phyloP scores from a whole-genome alignment of 2,888 invertebrate genomes.

The Trichopoda pennipes region DNA sequence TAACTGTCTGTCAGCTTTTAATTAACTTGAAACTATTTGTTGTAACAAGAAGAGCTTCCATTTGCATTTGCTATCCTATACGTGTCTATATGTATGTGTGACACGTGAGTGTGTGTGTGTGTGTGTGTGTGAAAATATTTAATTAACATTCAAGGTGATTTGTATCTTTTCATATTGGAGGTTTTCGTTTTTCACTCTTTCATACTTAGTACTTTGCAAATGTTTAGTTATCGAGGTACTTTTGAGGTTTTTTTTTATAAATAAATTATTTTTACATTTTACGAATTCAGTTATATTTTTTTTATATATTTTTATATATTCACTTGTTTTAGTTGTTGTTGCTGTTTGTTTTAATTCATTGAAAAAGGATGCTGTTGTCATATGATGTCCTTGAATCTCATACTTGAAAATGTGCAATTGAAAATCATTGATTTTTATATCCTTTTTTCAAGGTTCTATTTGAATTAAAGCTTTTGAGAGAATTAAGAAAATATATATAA shows the following conservation, averaged over 20 bases:
- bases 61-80: not conserved
- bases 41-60: not conserved
- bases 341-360: not conserved
- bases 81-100: not conserved
- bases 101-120: not conserved
- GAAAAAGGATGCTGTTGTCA: not conserved
- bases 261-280: slow-evolving; percentile 35
- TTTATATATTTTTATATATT: not conserved
- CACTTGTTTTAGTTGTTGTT: not conserved
- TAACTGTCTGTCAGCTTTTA: not conserved
- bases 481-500: too few species aligned
- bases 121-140: slow-evolving; percentile 20
- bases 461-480: not conserved
- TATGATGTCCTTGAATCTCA: slow-evolving; percentile 30
- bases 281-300: not conserved
- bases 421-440: slow-evolving; percentile 34
- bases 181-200: slow-evolving; percentile 17
- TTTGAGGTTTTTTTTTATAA: slow-evolving; percentile 21
- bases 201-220: not conserved
- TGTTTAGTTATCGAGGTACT: not conserved
- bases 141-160: slow-evolving; percentile 39
- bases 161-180: not conserved
- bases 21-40: not conserved
- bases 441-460: slow-evolving; percentile 6
- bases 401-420: not conserved